Base-by-base conservation (phyloP, 2,797 vertebrate genomes). In the Momotus momota region DNA sequence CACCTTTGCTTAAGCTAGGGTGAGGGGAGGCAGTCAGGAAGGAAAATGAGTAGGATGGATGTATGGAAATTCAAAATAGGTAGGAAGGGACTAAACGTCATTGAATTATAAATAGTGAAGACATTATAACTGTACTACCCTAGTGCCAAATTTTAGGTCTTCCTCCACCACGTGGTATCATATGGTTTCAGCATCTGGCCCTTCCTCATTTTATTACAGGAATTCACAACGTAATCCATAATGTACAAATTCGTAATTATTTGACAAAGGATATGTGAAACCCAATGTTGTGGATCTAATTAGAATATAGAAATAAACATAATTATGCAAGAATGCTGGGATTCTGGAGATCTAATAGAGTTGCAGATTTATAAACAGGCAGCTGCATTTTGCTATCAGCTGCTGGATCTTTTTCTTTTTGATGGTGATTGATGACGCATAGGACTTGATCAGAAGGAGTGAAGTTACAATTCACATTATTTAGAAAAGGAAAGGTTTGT, bases 1-100 rank as follows among this genome's bases (percentile, higher is more conserved):
- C 10, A 62, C 14, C 14, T 74, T 43, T 57, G 45, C 19, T 64
- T 41, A 41, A 52, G 5, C 3, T 78, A 43, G 16, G 15, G 12
- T 13, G 8, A 2, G 26, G 1, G 1, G 2, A 2, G 5, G 1
- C 1, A 48, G 7, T 33, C 17, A 25, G 9, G 19, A 75, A 20
- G 14, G 15, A 77, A 4, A 49, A 49, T 57, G 9, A 22, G 8
- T 45, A 77, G 15, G 40, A 48, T 26, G 35, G 8, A 14, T 43
- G 9, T 25, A 48, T 55, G 23, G 49, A 88, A 93, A 90, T 72
- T 46, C 22, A 55, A 55, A 92, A 73, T 21, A 48, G 1, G 7
- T 45, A 18, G 41, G 45, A 86, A 77, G 58, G n/a, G 6, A 86
- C 14, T 31, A 78, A 81, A 74, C 65, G 12, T n/a, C 9, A 74